Evolutionary conservation across 2,888 invertebrate species (phyloP).

Genomic region (Parnassius mnemosyne): DNA sequence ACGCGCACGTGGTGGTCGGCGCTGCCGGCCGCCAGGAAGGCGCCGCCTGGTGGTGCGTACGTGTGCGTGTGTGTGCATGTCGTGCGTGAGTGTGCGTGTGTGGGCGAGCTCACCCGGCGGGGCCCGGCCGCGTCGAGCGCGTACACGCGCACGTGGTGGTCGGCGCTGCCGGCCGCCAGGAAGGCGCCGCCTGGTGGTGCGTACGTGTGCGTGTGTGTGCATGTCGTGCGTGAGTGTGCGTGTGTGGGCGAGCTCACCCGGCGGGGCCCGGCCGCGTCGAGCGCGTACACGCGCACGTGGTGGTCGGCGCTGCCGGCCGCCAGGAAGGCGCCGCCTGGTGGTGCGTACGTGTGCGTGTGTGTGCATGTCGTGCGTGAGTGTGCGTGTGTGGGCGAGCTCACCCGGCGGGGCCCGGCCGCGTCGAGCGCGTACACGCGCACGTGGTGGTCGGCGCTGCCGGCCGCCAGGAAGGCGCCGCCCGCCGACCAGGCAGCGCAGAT

Average conservation of each 20-base stretch:
- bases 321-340: conserved; percentile 82
- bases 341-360: too few relatives aligned
- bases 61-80: too few relatives aligned
- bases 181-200: too few relatives aligned
- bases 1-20: too few relatives aligned
- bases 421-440: conserved; percentile 93
- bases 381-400: conserved; percentile 1
- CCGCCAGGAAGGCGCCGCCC: conserved; percentile 86
- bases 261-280: conserved; percentile 89
- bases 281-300: conserved; percentile 93
- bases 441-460: conserved; percentile 96
- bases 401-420: conserved; percentile 87
- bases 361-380: too few relatives aligned
- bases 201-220: too few relatives aligned
- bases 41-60: too few relatives aligned
- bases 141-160: too few relatives aligned
- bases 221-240: neutral
- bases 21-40: too few relatives aligned
- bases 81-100: too few relatives aligned
- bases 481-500: conserved; percentile 86
- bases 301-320: conserved; percentile 98
- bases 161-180: too few relatives aligned
- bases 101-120: too few relatives aligned
- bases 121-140: conserved; percentile 94
- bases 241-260: conserved; percentile 43